Evolutionary conservation across 2,797 vertebrate species (phyloP).

Genomic region (Falco biarmicus): DNA sequence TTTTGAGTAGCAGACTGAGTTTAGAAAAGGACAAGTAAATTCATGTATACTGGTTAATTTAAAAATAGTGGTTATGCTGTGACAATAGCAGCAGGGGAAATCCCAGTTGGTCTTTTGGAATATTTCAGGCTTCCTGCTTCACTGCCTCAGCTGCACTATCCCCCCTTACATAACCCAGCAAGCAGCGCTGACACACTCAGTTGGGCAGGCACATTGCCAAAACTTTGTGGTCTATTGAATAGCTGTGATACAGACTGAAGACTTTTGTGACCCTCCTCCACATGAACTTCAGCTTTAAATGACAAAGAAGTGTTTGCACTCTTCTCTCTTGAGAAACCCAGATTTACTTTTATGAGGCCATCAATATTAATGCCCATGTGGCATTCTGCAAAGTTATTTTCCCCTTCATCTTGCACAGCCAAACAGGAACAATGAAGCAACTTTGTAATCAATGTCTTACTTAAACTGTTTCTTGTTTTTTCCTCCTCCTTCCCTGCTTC

Average conservation of each 20-base stretch:
- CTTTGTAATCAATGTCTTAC: conserved; percentile 2
- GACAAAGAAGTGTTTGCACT: not conserved
- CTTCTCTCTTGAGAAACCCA: conserved; percentile 3
- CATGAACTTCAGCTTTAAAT: conserved; percentile 7
- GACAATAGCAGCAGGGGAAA: conserved; percentile 16
- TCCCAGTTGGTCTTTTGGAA: conserved; percentile 45
- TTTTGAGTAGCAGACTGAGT: not conserved
- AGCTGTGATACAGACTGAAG: not conserved
- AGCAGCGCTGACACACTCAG: not conserved
- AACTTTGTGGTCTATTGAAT: conserved; percentile 12
- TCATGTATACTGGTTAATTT: conserved; percentile 36
- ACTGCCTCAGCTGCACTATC: not conserved
- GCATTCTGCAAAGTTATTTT: not conserved
- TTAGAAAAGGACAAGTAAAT: conserved; percentile 6
- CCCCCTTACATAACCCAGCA: conserved; percentile 34
- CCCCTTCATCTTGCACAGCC: not conserved
- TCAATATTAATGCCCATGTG: not conserved
- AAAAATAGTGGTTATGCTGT: conserved; percentile 51
- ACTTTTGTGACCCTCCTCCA: conserved; percentile 1
- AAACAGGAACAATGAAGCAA: not conserved
- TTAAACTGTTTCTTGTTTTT: not conserved
- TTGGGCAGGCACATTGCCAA: not conserved
- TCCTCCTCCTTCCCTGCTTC: not conserved
- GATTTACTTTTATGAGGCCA: not conserved
- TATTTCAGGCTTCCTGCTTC: conserved; percentile 29